Conservation (phyloP, 2,113 vertebrate species). For the Erpornis zantholeuca region DNA sequence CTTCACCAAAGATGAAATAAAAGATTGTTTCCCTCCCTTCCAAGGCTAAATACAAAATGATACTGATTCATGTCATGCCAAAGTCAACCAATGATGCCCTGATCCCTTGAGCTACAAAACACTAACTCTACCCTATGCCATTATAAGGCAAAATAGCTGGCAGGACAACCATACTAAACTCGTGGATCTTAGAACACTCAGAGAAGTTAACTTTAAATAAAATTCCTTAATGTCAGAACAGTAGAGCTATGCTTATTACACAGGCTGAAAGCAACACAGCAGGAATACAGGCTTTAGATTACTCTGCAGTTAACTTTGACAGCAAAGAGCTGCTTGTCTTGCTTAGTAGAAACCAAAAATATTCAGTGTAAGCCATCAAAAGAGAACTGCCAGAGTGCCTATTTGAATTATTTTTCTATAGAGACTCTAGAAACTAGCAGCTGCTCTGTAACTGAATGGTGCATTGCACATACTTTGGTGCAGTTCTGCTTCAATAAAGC, state of each 20-base stretch:
- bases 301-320: background rate
- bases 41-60: background rate
- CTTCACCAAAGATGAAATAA: background rate
- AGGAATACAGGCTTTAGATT: background rate
- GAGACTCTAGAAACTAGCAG: background rate
- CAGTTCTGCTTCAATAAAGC: background rate
- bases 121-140: background rate
- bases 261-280: background rate
- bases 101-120: background rate
- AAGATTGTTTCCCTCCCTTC: background rate
- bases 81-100: background rate
- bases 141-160: background rate
- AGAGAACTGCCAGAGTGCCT: background rate
- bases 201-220: background rate
- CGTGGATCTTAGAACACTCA: background rate
- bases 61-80: background rate
- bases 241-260: background rate
- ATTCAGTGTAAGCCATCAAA: background rate
- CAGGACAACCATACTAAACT: background rate
- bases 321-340: background rate
- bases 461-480: accelerated
- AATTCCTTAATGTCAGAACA: background rate
- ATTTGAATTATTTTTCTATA: background rate
- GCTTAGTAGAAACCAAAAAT: background rate
- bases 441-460: background rate